Evolutionary conservation across 2,113 vertebrate genomes (phyloP), one percentile per base, ranked within the genome.

Genomic region (Australoheros scitulus): DNA sequence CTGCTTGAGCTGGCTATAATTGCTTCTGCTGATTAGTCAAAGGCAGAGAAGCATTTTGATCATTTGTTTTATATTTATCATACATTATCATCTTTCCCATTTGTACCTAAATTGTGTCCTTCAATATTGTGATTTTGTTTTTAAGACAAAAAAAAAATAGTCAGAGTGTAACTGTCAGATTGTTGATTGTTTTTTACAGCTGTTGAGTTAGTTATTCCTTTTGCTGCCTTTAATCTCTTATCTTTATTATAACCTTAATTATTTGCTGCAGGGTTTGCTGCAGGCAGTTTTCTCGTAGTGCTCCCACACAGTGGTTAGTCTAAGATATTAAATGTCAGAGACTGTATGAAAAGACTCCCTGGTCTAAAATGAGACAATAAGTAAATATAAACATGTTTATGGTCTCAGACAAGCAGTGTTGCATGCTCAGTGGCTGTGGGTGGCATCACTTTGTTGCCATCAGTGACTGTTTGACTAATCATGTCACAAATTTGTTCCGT

Each of bases 371-470:
- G 77, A 79, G 58, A 83, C 79, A 43, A 75, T 87, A 63, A 85
- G 60, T 91, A 89, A 93, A 92, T 87, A 87, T 76, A 83, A 91
- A 85, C 84, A 88, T 88, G 87, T 88, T 91, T 75, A 91, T 82
- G 89, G 86, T 92, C 89, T 92, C 84, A 92, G 77, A 89, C 60
- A 79, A 83, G 3, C 85, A 14, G 70, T 34, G 74, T 59, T 87
- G 57, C 36, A 32, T 61, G 56, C 68, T 84, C 32, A 38, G 2
- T 58, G 75, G 38, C 83, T 22, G 92, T 93, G 89, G 93, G 93
- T 79, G 93, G 89, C 81, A 82, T 91, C 85, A 61, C 47, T 50
- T 64, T 76, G 76, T 78, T 85, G 43, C 79, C 57, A 80, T 78
- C 43, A 80, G 74, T 18, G 22, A 41, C 82, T 63, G 77, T 90